A percentile compares a stretch with the other conserved stretches of the same genome.
Evolutionary conservation across 2,113 vertebrate genomes (phyloP).

Genomic region (Cervus canadensis): DNA sequence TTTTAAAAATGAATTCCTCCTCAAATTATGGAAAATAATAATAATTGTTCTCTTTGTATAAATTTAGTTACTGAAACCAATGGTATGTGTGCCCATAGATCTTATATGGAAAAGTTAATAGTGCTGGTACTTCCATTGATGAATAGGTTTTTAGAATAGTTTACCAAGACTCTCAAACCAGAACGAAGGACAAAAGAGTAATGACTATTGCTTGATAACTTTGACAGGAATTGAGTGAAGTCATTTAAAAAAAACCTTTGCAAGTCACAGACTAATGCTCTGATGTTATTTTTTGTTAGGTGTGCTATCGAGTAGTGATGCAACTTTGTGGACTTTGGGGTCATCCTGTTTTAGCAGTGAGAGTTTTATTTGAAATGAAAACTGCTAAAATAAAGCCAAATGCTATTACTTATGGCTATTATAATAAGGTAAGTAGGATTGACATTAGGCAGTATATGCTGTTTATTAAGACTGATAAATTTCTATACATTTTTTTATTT

Average conservation of each 20-base stretch:
- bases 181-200: not conserved
- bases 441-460: not conserved
- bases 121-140: conserved; percentile 16
- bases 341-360: conserved; percentile 95
- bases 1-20: conserved; percentile 41
- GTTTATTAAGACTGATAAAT: not conserved
- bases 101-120: not conserved
- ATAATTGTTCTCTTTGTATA: not conserved
- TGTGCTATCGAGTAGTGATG: conserved; percentile 98
- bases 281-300: conserved; percentile 79
- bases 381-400: conserved; percentile 94
- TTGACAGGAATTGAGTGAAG: not conserved
- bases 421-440: conserved; percentile 92
- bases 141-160: conserved; percentile 9
- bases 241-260: not conserved
- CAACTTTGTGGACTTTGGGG: conserved; percentile 95
- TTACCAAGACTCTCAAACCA: not conserved
- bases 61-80: conserved; percentile 4
- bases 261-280: not conserved
- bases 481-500: not conserved
- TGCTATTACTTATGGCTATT: conserved; percentile 98
- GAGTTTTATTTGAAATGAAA: conserved; percentile 97
- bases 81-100: not conserved
- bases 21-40: not conserved
- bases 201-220: not conserved